phyloP scores from a whole-genome alignment of 2,797 vertebrate genomes.

The Pagetopsis macropterus region DNA sequence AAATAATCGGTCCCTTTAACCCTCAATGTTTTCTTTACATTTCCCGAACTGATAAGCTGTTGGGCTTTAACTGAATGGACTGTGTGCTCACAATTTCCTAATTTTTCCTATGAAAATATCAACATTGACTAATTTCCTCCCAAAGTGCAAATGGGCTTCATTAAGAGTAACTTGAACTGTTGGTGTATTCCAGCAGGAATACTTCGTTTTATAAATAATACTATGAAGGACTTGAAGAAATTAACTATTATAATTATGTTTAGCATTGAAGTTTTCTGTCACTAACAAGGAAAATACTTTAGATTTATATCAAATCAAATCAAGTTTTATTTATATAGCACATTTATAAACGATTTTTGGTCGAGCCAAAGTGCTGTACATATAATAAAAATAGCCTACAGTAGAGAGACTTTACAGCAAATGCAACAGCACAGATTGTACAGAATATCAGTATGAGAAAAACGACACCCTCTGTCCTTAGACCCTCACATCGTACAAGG shows the following conservation, averaged over 20 bases:
- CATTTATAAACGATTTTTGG: too few relatives aligned
- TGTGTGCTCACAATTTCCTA: conserved; percentile 60
- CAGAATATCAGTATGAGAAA: too few relatives aligned
- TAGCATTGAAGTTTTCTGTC: background rate
- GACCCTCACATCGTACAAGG: too few relatives aligned
- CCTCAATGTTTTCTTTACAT: conserved; percentile 53
- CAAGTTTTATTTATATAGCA: too few relatives aligned
- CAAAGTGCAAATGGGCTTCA: conserved; percentile 23
- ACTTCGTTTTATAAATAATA: conserved; percentile 26
- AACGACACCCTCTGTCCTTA: too few relatives aligned
- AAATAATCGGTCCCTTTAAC: conserved; percentile 39
- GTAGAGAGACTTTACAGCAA: too few relatives aligned
- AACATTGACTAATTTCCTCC: conserved; percentile 62
- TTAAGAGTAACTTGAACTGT: conserved; percentile 55
- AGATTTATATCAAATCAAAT: background rate
- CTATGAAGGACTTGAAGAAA: conserved; percentile 5
- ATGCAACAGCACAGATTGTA: too few relatives aligned
- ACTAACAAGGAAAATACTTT: background rate
- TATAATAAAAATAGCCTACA: too few relatives aligned
- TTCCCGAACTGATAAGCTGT: conserved; percentile 47
- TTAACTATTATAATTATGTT: conserved; percentile 1
- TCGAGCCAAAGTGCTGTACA: too few relatives aligned
- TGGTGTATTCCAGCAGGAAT: conserved; percentile 55
- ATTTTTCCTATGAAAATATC: conserved; percentile 66
- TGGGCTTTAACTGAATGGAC: conserved; percentile 23